Evolutionary conservation across 2,113 vertebrate species (phyloP).

Genomic region (Synchiropus splendidus): DNA sequence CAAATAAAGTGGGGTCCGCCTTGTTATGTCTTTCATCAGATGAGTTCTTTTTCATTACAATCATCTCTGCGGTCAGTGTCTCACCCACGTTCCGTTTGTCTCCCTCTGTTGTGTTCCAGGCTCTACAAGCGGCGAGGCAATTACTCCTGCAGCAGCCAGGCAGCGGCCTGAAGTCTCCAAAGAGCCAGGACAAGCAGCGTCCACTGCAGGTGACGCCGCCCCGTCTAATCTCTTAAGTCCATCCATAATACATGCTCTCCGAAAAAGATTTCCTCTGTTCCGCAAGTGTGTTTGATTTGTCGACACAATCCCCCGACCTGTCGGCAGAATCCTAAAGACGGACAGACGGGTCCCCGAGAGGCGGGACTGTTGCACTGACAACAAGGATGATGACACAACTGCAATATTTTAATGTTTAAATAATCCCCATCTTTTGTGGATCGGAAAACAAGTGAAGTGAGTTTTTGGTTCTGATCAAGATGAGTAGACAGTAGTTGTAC

Average conservation of each 20-base stretch:
- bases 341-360: slow-evolving; percentile 19
- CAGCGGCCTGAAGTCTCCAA: slow-evolving; percentile 98
- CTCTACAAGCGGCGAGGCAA: slow-evolving; percentile 96
- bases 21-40: slow-evolving; percentile 92
- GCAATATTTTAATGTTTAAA: no score
- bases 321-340: slow-evolving; percentile 54
- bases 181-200: slow-evolving; percentile 97
- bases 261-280: slow-evolving; percentile 66
- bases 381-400: no score
- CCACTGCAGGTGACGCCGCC: slow-evolving; percentile 89
- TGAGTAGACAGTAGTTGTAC: no score
- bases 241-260: slow-evolving; percentile 62
- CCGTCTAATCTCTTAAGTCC: slow-evolving; percentile 66
- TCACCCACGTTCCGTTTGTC: slow-evolving; percentile 32
- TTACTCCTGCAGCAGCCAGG: slow-evolving; percentile 98
- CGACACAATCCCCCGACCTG: slow-evolving; percentile 53
- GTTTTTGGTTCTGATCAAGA: no score
- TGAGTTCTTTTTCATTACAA: slow-evolving; percentile 64
- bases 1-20: slow-evolving; percentile 75
- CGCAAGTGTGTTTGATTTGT: slow-evolving; percentile 68
- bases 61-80: slow-evolving; percentile 34
- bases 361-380: slow-evolving; percentile 5
- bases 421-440: no score
- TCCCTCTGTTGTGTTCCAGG: slow-evolving; percentile 68
- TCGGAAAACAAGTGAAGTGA: no score